Evolutionary conservation across 2,888 invertebrate genomes (phyloP), one percentile per base, ranked within the genome.

Genomic region (Pheosia gnoma): DNA sequence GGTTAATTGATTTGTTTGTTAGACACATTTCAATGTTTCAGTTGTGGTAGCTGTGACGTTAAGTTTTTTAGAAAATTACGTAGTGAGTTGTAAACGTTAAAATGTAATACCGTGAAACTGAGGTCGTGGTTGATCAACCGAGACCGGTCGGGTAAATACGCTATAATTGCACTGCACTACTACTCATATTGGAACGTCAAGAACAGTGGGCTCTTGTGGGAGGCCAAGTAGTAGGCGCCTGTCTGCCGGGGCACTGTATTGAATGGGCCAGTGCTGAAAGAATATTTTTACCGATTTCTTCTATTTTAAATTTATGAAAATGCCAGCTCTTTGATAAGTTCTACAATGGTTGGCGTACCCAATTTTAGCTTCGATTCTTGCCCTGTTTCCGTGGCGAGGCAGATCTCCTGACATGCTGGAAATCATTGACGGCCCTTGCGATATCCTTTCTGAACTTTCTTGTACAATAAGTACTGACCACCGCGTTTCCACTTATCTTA

Each of bases 121-220:
- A 78, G 73, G 67, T 71, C 67, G 71, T 75, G 77, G 78, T 79
- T 80, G 77, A 80, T 80, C 74, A 78, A 76, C 75, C 78, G 71
- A 62, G 65, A 68, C 71, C 67, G 67, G 75, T 68, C 58, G 71
- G 61, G 73, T 71, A 66, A 69, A 70, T 70, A 73, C 71, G 72
- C 75, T 79, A 80, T 83, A 81, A 85, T 82, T 80, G 77, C 74
- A 70, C 75, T 72, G 75, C 80, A 86, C 77, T 72, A 86, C 77
- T 72, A 76, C 80, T 87, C 81, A 77, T 77, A 84, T 81, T 74
- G 80, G 79, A 80, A 72, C 78, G 75, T 72, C 68, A 77, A 79
- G 84, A 90, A 91, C 90, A 92, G 88, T 81, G 82, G 75, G 75
- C 81, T 83, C 84, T 90, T 91, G 86, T 91, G 76, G 77, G 70